Evolutionary conservation across 2,797 vertebrate species (phyloP), one percentile per base, ranked within the genome.

Genomic region (Argyrosomus regius): DNA sequence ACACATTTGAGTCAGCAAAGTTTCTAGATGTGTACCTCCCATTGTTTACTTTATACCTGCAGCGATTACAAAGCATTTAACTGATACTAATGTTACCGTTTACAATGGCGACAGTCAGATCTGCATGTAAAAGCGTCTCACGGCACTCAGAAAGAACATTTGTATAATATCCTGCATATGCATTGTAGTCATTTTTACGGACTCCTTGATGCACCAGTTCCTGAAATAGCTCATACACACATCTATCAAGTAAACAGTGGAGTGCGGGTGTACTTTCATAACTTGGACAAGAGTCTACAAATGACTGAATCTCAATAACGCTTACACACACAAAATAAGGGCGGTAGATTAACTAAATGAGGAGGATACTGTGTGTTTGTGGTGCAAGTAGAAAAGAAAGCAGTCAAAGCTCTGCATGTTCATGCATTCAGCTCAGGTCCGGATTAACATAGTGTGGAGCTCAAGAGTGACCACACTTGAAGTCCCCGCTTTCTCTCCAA

Each of bases 211-310:
- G 54, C 43, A 72, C 58, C 4, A 24, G 3, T n/a, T 65, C 3
- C 20, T 70, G 50, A 39, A 11, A 56, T 57, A 7, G 10, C 43
- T 28, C 58, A 63, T 8, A 64, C 43, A 72, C 6, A 6, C 46
- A 50, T 41, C 28, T 41, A 22, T 72, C 67, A 50, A 5, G 43
- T 58, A 72, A 50, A 24, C 48, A 41, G 43, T 24, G 39, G 58
- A 50, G 60, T 22, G n/a, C 60, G 60, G 67, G n/a, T 65, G 45
- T 50, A 66, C 49, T 83, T 66, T 17, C 20, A 58, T 58, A 54
- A 77, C 26, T 78, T 78, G 82, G 53, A 78, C 31, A 46, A 26
- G 52, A 53, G 75, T 68, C 58, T 41, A 60, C 67, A 41, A 49
- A 56, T 75, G 78, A 82, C 67, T 49, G 49, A 41, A 72, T 66